Base-by-base conservation (phyloP, 2,113 vertebrate species). In the Trachemys scripta region DNA sequence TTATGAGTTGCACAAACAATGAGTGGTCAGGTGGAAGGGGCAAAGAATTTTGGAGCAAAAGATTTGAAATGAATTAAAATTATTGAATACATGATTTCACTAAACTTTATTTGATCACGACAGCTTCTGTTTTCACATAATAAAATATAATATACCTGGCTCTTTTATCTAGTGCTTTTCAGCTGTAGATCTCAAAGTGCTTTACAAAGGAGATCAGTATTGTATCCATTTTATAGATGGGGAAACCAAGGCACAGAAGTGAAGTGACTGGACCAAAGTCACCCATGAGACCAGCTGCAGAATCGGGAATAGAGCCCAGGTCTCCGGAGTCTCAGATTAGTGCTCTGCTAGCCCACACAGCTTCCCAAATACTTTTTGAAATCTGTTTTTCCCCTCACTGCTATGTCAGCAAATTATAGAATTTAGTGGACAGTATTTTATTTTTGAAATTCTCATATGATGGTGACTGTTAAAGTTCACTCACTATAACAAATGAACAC, bases 11-110 rank as follows among this genome's bases (percentile, higher is more conserved):
- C 29, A 79, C 82, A 91, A 96, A 88, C n/a, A 88, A 0, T 0
- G 78, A 92, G 59, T 59, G 72, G n/a, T 38, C 35, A 42, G 72
- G 72, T 11, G 22, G n/a, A 42, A 22, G 4, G 38, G 72, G n/a
- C 19, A 42, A 25, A 75, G 13, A 90, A 56, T 91, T 49, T 76
- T 92, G 89, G 92, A 93, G 89, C 22, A 92, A 94, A 93, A 25
- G 49, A 59, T 78, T 12, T 42, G 92, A 94, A 95, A 88, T 86
- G 80, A 91, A 92, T 91, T 87, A 62, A 78, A 57, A 90, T 97
- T 24, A 24, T 42, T 24, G 72, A 38, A 75, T 75, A 13, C 10
- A 22, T 42, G n/a, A 45, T 75, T 42, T 75, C 20, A 75, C 38
- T 75, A 6, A 65, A 65, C 38, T 72, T 72, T 22, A 75, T 25